Evolutionary conservation across 2,113 vertebrate genomes (phyloP).

Genomic region (Cryptoleucopteryx plumbea): DNA sequence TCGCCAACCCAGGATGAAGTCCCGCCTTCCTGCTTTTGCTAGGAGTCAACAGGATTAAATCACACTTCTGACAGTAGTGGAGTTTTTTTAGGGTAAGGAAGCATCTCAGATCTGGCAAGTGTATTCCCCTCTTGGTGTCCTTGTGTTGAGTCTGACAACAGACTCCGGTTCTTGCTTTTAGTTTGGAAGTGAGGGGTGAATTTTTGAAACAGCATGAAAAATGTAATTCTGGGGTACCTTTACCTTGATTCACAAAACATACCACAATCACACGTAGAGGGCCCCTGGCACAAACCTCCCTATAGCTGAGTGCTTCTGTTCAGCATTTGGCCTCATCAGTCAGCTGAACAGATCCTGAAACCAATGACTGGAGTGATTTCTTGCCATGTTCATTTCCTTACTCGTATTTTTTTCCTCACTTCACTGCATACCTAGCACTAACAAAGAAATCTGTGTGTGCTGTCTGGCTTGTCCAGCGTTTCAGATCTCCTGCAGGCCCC

Average conservation of each 20-base stretch:
- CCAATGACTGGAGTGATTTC: neutral
- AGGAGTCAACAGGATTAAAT: neutral
- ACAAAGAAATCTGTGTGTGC: neutral
- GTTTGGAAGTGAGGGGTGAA: neutral
- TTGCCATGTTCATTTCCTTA: neutral
- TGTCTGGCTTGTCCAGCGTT: neutral
- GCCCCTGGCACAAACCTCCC: neutral
- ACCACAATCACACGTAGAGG: fast-evolving
- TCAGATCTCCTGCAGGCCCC: neutral
- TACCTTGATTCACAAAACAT: neutral
- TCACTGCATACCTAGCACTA: fast-evolving
- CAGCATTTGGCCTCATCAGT: neutral
- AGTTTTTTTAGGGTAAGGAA: neutral
- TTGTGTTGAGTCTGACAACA: neutral
- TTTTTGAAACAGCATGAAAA: neutral
- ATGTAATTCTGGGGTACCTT: neutral
- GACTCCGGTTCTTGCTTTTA: neutral
- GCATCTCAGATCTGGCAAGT: neutral
- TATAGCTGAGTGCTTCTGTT: neutral
- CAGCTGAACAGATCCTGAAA: neutral
- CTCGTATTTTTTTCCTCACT: neutral
- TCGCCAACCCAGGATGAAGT: neutral
- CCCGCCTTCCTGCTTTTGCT: neutral
- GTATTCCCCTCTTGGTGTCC: neutral
- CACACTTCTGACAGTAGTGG: neutral